These are phyloP conservation scores for Nothocercus nigrocapillus DNA, from an alignment of 2,113 vertebrate species.

Conservation along the genomic window DNA sequence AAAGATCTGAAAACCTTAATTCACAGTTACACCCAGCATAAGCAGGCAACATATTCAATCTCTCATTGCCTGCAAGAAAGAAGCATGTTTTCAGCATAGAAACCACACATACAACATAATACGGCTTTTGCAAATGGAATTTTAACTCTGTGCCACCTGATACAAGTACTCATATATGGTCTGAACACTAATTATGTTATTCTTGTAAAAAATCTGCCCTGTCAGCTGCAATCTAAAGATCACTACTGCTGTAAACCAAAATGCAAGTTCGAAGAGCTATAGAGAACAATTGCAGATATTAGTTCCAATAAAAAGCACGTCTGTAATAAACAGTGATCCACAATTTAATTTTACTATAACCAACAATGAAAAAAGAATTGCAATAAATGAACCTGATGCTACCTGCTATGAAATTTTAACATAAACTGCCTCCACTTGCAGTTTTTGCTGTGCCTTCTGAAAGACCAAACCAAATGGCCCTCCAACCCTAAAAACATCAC, in stretches of 20 bases:
- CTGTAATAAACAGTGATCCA: neutral
- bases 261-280: neutral
- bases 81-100: neutral
- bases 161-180: neutral
- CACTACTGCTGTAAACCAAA: neutral
- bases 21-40: neutral
- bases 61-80: neutral
- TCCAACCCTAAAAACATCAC: neutral
- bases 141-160: conserved; percentile 1
- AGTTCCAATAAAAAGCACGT: neutral
- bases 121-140: conserved; percentile 9
- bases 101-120: neutral
- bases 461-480: neutral
- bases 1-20: neutral
- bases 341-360: neutral
- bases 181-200: conserved; percentile 35
- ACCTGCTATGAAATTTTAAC: neutral
- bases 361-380: neutral
- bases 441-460: neutral
- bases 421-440: neutral
- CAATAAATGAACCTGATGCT: neutral
- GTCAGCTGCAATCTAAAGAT: neutral
- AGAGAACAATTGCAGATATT: neutral
- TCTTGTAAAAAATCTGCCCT: conserved; percentile 40
- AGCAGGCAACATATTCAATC: neutral